phyloP scores from a whole-genome alignment of 2,797 vertebrate genomes.

The Gephyroberyx darwinii region DNA sequence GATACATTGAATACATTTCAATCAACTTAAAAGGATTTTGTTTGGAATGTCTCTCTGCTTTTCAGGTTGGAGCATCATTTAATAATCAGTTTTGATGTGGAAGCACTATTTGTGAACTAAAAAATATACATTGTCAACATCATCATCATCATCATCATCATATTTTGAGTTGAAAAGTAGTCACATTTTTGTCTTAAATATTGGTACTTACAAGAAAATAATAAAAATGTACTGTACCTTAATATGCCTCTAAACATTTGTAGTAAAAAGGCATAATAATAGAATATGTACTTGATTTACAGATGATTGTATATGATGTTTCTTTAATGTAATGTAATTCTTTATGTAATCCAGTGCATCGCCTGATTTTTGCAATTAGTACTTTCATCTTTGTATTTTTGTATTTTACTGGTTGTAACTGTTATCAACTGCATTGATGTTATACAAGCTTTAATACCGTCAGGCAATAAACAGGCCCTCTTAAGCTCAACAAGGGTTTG shows the following conservation, averaged over 20 bases:
- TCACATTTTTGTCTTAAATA: slow-evolving; percentile 14
- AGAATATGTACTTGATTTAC: slow-evolving; percentile 18
- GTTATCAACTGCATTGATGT: slow-evolving; percentile 24
- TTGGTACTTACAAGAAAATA: slow-evolving; percentile 3
- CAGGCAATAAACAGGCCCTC: not conserved
- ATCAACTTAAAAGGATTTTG: slow-evolving; percentile 13
- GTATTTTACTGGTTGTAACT: slow-evolving; percentile 16
- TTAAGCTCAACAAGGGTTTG: not conserved
- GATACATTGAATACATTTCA: slow-evolving; percentile 38
- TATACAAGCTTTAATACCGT: slow-evolving; percentile 23
- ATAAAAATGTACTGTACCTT: slow-evolving; percentile 15
- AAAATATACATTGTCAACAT: slow-evolving; percentile 8
- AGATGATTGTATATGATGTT: slow-evolving; percentile 36
- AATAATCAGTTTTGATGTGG: slow-evolving; percentile 14
- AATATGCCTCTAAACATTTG: slow-evolving; percentile 18
- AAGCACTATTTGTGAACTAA: slow-evolving; percentile 21
- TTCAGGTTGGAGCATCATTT: slow-evolving; percentile 17
- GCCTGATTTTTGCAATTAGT: slow-evolving; percentile 16
- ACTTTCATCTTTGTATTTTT: slow-evolving; percentile 2
- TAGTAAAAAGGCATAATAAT: slow-evolving; percentile 4
- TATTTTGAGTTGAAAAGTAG: slow-evolving; percentile 13
- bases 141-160: slow-evolving; percentile 5
- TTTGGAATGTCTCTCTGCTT: slow-evolving; percentile 5
- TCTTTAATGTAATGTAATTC: slow-evolving; percentile 16
- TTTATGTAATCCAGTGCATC: slow-evolving; percentile 17